A percentile compares a stretch with the other conserved stretches of the same genome.
Conservation (phyloP, 2,797 vertebrate species). For the Myioborus miniatus region DNA sequence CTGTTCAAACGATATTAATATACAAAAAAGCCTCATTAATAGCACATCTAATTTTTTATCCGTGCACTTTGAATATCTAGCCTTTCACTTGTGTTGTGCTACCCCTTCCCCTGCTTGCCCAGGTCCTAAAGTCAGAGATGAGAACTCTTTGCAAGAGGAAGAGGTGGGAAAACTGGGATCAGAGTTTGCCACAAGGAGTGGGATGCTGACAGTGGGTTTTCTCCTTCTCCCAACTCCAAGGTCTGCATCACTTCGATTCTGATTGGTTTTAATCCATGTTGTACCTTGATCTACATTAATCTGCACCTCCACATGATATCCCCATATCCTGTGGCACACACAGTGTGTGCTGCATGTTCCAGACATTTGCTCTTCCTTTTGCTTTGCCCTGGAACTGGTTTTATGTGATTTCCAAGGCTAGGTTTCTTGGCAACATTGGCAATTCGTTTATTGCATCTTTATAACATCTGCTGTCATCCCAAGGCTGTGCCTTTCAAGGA, state of each 20-base stretch:
- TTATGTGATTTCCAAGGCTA: not conserved
- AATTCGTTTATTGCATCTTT: not conserved
- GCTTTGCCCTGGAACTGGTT: not conserved
- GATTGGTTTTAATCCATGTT: not conserved
- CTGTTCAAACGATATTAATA: not conserved
- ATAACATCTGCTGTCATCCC: not conserved
- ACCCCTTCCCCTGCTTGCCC: not conserved
- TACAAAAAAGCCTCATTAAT: not conserved
- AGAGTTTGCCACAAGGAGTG: accelerated
- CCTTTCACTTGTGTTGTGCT: not conserved
- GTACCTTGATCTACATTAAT: not conserved
- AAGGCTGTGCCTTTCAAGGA: not conserved
- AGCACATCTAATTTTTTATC: accelerated
- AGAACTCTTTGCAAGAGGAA: not conserved
- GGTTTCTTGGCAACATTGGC: accelerated
- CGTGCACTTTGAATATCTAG: accelerated
- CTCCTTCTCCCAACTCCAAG: not conserved
- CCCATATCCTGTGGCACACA: not conserved
- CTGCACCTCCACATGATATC: too few species aligned
- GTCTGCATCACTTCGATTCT: not conserved
- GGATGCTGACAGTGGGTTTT: not conserved
- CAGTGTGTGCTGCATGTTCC: not conserved
- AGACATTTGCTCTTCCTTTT: not conserved
- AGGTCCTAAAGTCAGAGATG: not conserved
- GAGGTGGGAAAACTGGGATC: not conserved